A percentile compares a stretch with the other conserved stretches of the same genome.
phyloP scores from a whole-genome alignment of 2,113 vertebrate genomes.

The Vireo altiloquus region DNA sequence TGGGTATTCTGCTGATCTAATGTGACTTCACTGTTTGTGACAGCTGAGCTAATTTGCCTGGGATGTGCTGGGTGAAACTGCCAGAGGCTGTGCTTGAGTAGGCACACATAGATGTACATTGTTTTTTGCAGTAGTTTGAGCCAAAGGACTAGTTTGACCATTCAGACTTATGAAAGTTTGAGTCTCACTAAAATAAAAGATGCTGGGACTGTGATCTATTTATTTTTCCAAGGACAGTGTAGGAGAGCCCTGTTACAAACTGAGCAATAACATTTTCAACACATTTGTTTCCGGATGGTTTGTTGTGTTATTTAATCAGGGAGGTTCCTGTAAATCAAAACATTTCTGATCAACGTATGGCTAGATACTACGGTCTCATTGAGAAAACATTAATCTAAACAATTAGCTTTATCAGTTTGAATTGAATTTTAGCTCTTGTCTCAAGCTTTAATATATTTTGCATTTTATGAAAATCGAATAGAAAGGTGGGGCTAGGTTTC shows the following conservation, averaged over 20 bases:
- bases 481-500: background rate
- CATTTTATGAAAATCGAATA: background rate
- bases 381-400: background rate
- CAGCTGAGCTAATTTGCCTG: background rate
- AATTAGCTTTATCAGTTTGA: background rate
- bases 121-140: background rate
- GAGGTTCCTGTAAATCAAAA: background rate
- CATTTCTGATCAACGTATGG: background rate
- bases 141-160: background rate
- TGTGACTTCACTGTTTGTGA: background rate
- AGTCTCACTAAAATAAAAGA: background rate
- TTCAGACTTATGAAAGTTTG: background rate
- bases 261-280: background rate
- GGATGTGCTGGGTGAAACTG: background rate
- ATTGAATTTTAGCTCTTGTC: background rate
- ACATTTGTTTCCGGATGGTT: background rate
- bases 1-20: background rate
- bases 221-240: background rate
- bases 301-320: background rate
- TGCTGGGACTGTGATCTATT: background rate
- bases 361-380: background rate
- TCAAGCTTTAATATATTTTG: background rate
- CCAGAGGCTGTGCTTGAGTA: fast-evolving
- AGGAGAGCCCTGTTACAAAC: background rate
- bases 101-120: background rate